Evolutionary conservation across 23 tunicate species (phyloP).

Genomic region (Corella eumyota): DNA sequence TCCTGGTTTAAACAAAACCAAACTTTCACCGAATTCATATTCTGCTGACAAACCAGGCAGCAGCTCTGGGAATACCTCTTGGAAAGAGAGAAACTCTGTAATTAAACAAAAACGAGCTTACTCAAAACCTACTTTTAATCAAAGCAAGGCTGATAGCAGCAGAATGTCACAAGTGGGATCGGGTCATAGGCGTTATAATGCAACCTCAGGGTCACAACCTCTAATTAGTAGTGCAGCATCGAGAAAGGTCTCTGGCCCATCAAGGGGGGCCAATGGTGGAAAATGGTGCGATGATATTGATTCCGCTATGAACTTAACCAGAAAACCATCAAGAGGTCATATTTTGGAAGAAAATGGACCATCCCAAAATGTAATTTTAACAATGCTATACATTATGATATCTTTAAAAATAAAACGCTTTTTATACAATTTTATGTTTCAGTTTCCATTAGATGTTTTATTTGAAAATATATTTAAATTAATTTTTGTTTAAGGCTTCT

Average conservation of each 20-base stretch:
- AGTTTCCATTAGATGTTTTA: too few species aligned
- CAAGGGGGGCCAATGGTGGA: slow-evolving; percentile 1
- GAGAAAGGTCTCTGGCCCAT: background rate
- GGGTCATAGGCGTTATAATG: background rate
- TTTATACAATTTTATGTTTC: too few species aligned
- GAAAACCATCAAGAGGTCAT: background rate
- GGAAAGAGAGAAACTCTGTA: background rate
- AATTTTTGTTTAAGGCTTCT: too few species aligned
- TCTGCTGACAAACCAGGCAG: background rate
- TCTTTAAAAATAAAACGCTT: too few species aligned
- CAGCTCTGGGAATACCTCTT: too few species aligned
- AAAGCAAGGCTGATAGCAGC: slow-evolving; percentile 2
- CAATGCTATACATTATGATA: too few species aligned
- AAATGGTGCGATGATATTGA: slow-evolving; percentile 16
- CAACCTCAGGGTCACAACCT: background rate
- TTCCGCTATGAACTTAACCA: slow-evolving; percentile 13
- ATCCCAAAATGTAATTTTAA: too few species aligned
- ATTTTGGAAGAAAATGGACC: too few species aligned
- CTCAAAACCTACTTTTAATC: background rate
- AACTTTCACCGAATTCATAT: background rate
- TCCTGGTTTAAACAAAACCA: too few species aligned
- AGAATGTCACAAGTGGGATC: slow-evolving; percentile 11
- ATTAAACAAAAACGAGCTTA: slow-evolving; percentile 1
- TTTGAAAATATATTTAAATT: too few species aligned
- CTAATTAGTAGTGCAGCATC: background rate